Evolutionary conservation across 2,888 invertebrate genomes (phyloP).

Genomic region (Nineta flava): DNA sequence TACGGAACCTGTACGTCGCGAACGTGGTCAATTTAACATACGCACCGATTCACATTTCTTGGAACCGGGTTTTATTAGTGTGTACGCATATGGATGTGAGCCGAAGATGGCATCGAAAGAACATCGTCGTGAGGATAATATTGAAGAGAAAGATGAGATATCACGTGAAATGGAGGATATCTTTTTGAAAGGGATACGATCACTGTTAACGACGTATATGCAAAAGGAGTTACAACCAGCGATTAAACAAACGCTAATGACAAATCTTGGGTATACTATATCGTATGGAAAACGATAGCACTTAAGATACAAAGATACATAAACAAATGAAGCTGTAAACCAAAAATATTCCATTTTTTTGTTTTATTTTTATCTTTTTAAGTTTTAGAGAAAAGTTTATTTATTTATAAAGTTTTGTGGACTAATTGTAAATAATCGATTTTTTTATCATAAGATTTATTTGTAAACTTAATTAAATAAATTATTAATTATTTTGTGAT

Average conservation of each 20-base stretch:
- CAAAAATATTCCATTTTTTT: too few species aligned
- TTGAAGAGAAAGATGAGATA: conserved; percentile 38
- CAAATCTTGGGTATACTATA: conserved; percentile 74
- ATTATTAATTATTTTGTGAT: too few species aligned
- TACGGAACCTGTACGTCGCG: conserved; percentile 51
- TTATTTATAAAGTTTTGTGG: too few species aligned
- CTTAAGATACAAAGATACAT: too few species aligned
- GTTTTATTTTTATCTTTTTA: too few species aligned
- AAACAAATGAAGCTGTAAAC: too few species aligned
- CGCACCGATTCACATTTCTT: conserved; percentile 71
- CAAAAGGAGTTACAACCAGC: conserved; percentile 71
- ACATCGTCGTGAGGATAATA: conserved; percentile 19
- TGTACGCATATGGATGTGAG: conserved; percentile 71
- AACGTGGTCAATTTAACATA: conserved; percentile 52
- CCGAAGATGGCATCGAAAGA: conserved; percentile 21
- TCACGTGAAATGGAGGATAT: conserved; percentile 72
- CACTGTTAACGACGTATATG: conserved; percentile 66
- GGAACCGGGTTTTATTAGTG: conserved; percentile 71
- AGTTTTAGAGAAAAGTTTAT: too few species aligned
- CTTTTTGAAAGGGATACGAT: conserved; percentile 67
- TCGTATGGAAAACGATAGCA: conserved; percentile 47
- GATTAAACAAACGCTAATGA: conserved; percentile 72
- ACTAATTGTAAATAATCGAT: too few species aligned
- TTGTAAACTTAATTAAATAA: too few species aligned
- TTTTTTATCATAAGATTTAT: too few species aligned